Conservation (phyloP, 2,888 invertebrate species). For the Zhuqinia jingwanae region DNA sequence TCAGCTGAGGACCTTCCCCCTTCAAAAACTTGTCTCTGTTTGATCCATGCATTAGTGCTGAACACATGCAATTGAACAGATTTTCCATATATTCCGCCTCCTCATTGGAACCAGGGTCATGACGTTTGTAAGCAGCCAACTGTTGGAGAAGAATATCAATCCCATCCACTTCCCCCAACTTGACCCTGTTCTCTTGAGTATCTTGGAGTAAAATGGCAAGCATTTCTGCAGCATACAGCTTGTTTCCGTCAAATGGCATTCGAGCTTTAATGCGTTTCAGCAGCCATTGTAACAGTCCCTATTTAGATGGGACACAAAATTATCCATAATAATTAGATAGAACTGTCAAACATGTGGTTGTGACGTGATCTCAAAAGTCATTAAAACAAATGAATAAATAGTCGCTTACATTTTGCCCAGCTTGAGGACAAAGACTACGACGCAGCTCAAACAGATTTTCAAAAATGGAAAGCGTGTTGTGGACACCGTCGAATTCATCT, state of each 20-base stretch:
- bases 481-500: constrained; percentile 97
- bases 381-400: too few species aligned
- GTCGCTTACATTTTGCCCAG: constrained; percentile 84
- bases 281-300: constrained; percentile 95
- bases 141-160: constrained; percentile 98
- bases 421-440: constrained; percentile 90
- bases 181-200: constrained; percentile 89
- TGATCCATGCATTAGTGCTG: constrained; percentile 91
- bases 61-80: constrained; percentile 97
- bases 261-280: constrained; percentile 94
- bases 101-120: constrained; percentile 94
- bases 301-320: constrained; percentile 80
- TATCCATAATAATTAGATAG: too few species aligned
- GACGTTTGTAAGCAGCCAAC: constrained; percentile 95
- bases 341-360: too few species aligned
- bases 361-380: too few species aligned
- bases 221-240: constrained; percentile 97
- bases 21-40: constrained; percentile 96
- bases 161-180: constrained; percentile 95
- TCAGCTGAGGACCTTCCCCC: constrained; percentile 98
- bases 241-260: constrained; percentile 96
- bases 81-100: constrained; percentile 99
- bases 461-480: constrained; percentile 94
- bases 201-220: constrained; percentile 96
- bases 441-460: constrained; percentile 97